Evolutionary conservation across 2,888 invertebrate genomes (phyloP).

Genomic region (Anorthoa munda): DNA sequence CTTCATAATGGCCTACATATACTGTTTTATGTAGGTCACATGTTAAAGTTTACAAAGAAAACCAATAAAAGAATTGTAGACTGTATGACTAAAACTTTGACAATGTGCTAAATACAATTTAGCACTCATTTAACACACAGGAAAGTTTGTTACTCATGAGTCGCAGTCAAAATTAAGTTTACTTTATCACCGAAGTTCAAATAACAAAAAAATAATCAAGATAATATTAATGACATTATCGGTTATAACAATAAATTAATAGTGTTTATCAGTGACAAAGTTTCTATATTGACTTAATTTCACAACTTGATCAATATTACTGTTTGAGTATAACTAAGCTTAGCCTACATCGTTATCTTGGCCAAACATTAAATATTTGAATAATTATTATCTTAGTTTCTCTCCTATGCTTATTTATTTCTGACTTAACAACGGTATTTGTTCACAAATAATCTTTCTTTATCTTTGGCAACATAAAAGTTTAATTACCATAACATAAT

Average conservation of each 20-base stretch:
- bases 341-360: constrained; percentile 61
- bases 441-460: constrained; percentile 65
- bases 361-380: constrained; percentile 69
- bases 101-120: constrained; percentile 26
- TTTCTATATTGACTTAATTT: constrained; percentile 45
- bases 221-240: background rate
- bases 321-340: constrained; percentile 50
- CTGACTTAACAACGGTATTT: constrained; percentile 66
- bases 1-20: background rate
- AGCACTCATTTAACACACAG: constrained; percentile 8
- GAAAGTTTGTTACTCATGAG: constrained; percentile 5
- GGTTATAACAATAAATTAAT: constrained; percentile 15
- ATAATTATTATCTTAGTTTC: constrained; percentile 66
- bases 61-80: background rate
- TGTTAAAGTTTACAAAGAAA: background rate
- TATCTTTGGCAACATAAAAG: constrained; percentile 61
- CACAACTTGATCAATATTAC: constrained; percentile 47
- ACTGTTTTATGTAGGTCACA: background rate
- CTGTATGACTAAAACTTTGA: constrained; percentile 1
- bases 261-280: constrained; percentile 37
- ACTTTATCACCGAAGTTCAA: background rate
- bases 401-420: constrained; percentile 67
- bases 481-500: constrained; percentile 98
- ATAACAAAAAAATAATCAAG: background rate
- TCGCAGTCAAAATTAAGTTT: constrained; percentile 19